These are phyloP conservation scores for Pollenia angustigena DNA, from an alignment of 2,888 invertebrate species.

Conservation along the genomic window DNA sequence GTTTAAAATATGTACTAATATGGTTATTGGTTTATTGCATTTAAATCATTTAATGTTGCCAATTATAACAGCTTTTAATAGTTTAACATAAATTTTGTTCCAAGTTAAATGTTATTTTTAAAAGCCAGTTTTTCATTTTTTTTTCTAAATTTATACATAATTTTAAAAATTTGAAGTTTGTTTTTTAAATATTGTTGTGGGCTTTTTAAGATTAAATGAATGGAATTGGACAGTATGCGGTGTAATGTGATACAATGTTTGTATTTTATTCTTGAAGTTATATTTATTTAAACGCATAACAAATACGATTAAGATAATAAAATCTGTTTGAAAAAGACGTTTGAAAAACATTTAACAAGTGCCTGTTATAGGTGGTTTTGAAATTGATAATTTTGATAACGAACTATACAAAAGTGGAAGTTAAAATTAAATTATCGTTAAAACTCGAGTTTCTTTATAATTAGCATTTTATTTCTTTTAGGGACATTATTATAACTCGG, in stretches of 20 bases:
- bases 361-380: too few relatives aligned
- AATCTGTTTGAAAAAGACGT: background rate
- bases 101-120: background rate
- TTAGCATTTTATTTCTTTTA: too few relatives aligned
- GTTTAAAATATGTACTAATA: slow-evolving; percentile 65
- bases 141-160: slow-evolving; percentile 8
- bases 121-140: background rate
- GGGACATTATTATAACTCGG: too few relatives aligned
- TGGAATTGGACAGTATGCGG: background rate
- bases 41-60: slow-evolving; percentile 84
- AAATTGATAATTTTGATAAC: too few relatives aligned
- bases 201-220: background rate
- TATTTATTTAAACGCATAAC: background rate
- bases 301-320: slow-evolving; percentile 3
- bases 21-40: slow-evolving; percentile 75
- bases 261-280: background rate
- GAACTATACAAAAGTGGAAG: too few relatives aligned
- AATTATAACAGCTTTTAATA: slow-evolving; percentile 83
- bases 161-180: slow-evolving; percentile 18
- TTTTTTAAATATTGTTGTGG: slow-evolving; percentile 18
- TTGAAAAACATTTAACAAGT: too few relatives aligned
- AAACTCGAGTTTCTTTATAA: too few relatives aligned
- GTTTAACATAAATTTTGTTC: slow-evolving; percentile 82
- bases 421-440: too few relatives aligned
- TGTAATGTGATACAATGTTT: slow-evolving; percentile 17